Conservation (phyloP, 2,888 invertebrate species). For the Coecobrya sp. region DNA sequence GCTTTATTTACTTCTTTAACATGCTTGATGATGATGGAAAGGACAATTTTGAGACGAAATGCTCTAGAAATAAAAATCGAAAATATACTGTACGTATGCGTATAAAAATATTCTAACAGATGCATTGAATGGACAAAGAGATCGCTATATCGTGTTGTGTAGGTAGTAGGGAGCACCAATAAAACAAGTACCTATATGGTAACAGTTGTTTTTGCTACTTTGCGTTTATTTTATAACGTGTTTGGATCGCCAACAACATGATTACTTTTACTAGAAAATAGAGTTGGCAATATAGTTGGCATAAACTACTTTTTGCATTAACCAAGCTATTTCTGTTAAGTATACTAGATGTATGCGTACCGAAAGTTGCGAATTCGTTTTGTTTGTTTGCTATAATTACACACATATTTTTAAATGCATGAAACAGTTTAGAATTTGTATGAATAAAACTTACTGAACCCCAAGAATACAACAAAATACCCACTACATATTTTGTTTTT, state of each 20-base stretch:
- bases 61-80: not conserved
- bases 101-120: not conserved
- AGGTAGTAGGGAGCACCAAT: not conserved
- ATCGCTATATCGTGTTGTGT: too few relatives aligned
- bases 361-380: not conserved
- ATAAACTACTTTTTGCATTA: constrained; percentile 1
- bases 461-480: not conserved
- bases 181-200: not conserved
- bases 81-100: not conserved
- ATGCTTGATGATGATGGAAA: constrained; percentile 7
- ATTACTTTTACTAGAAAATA: not conserved
- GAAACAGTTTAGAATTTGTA: not conserved
- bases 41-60: constrained; percentile 25
- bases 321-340: not conserved
- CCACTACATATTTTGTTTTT: not conserved
- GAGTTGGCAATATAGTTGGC: constrained; percentile 4
- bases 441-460: constrained; percentile 25
- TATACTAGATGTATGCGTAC: not conserved
- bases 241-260: constrained; percentile 31
- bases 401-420: not conserved
- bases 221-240: constrained; percentile 19
- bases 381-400: not conserved
- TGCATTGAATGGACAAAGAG: too few relatives aligned
- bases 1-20: constrained; percentile 10
- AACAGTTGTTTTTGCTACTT: not conserved